Percentiles rank a stretch among this genome's conserved stretches.
Evolutionary conservation across 2,888 invertebrate species (phyloP).

Genomic region (Chironomus riparius): DNA sequence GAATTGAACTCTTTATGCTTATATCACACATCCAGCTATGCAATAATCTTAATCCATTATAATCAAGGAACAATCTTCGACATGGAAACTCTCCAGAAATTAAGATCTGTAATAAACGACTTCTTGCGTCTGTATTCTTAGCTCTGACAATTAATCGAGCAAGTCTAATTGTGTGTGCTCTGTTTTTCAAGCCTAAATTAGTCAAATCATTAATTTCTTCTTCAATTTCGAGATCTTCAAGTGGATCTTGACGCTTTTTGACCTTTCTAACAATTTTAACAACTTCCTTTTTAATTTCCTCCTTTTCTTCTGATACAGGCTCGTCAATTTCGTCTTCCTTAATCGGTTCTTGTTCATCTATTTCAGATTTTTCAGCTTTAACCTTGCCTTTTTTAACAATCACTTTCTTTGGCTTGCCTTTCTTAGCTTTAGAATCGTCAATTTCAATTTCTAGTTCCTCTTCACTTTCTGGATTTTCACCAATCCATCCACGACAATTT

Average conservation of each 20-base stretch:
- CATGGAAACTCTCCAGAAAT: conserved; percentile 74
- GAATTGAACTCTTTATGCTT: conserved; percentile 33
- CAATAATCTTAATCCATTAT: conserved; percentile 81
- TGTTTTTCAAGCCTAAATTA: conserved; percentile 74
- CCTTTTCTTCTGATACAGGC: conserved; percentile 1
- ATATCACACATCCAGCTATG: conserved; percentile 86
- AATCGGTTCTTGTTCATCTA: conserved; percentile 33
- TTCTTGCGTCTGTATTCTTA: conserved; percentile 67
- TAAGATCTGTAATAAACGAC: conserved; percentile 66
- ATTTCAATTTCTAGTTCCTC: conserved; percentile 45
- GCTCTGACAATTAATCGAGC: conserved; percentile 88
- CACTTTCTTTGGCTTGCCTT: conserved; percentile 28
- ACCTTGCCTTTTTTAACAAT: conserved; percentile 24
- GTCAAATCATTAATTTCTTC: conserved; percentile 78
- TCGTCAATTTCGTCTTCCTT: conserved; percentile 24
- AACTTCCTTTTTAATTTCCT: conserved; percentile 28
- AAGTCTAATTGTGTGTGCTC: conserved; percentile 78
- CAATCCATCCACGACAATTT: conserved; percentile 92
- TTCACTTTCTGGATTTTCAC: conserved; percentile 69
- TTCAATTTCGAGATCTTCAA: conserved; percentile 62
- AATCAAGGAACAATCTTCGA: conserved; percentile 79
- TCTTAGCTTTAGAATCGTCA: conserved; percentile 27
- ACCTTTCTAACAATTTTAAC: conserved; percentile 33
- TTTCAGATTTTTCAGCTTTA: conserved; percentile 20
- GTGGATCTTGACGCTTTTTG: conserved; percentile 40